Evolutionary conservation across 2,113 vertebrate genomes (phyloP).

Genomic region (Eulemur rufifrons): DNA sequence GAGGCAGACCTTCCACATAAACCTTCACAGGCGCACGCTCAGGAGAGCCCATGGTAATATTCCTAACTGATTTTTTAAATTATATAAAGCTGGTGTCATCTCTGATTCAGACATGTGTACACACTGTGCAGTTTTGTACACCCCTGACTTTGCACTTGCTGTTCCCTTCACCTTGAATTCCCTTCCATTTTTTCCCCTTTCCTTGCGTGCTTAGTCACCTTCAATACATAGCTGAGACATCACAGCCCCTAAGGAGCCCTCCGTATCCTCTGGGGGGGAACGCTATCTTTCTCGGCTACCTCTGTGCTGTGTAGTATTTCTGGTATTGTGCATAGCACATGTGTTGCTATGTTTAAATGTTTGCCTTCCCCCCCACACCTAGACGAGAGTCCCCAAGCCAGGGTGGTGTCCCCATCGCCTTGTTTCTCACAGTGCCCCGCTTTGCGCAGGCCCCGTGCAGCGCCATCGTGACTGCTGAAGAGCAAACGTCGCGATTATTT

Average conservation of each 20-base stretch:
- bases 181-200: not conserved
- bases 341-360: not conserved
- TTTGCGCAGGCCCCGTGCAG: not conserved
- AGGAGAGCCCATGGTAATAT: not conserved
- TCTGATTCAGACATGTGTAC: not conserved
- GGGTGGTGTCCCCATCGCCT: not conserved
- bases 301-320: not conserved
- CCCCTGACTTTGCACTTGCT: not conserved
- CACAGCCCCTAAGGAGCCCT: not conserved
- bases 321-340: not conserved
- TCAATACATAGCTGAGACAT: not conserved
- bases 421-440: not conserved
- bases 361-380: not conserved
- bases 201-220: not conserved
- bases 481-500: not conserved
- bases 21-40: not conserved
- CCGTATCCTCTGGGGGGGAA: rapidly evolving
- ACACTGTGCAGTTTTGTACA: not conserved
- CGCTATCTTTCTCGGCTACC: not conserved
- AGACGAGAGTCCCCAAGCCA: rapidly evolving
- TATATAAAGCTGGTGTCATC: not conserved
- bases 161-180: not conserved
- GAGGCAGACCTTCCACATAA: not conserved
- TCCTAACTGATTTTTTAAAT: not conserved
- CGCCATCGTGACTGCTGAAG: rapidly evolving